Base-by-base conservation (phyloP, 2,888 invertebrate species). In the Drosophila ezoana region DNA sequence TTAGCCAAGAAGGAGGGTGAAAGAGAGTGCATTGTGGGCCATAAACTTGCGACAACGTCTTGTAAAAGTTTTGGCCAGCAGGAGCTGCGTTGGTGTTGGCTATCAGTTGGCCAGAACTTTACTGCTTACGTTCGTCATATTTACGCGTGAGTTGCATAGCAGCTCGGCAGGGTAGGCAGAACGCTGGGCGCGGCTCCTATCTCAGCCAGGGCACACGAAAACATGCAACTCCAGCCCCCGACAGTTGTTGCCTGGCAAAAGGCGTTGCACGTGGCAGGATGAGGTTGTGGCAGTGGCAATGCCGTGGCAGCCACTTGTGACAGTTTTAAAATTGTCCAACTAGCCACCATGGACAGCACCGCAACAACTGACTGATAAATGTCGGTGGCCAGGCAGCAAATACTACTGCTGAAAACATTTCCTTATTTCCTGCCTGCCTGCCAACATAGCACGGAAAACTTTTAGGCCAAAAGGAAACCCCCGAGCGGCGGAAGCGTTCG, bases 311-410 rank as follows among this genome's bases (percentile, higher is more conserved):
- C 72, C 88, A 89, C 89, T 83, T 87, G 87, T 83, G 85, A 85
- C 85, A 88, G 80, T 86, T 89, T 89, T 68, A 77, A 88, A 85
- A 88, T 88, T 89, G 89, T 89, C 75, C 84, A 75, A 83, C 84
- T 89, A 83, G 84, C 83, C 66, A 64, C 64, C 68, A 66, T 66
- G 64, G 62, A 78, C 67, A 68, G 20, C 38, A 62, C 71, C 76
- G 81, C 89, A 89, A 83, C 89, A 87, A 88, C 89, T 88, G 85
- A 89, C 85, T 85, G 85, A 85, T 85, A 85, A 85, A 89, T 85
- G 85, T 89, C 90, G 90, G 71, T 86, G 73, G 44, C 79, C 79
- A 75, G 86, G 82, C 89, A 78, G 88, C 82, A 82, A 82, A 87
- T 89, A 89, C 78, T 81, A 89, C 78, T 87, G 74, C 69, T 81